Conservation (phyloP, 1,140 invertebrate genomes). For the Calephelis nemesis region DNA sequence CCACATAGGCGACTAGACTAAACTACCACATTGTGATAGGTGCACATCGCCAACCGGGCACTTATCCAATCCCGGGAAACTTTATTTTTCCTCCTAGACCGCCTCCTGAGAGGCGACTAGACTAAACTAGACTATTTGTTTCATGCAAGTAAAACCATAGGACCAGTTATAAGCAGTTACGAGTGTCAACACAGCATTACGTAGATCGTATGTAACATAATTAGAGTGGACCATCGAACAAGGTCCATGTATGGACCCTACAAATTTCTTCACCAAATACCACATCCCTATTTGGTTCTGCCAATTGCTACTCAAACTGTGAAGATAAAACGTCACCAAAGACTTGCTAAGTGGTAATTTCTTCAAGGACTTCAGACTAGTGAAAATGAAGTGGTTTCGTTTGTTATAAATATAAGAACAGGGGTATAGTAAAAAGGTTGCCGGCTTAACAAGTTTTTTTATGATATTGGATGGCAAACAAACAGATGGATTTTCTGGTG, state of each 20-base stretch:
- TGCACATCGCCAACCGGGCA: no score
- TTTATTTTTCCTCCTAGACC: no score
- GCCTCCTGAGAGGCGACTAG: no score
- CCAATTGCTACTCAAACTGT: constrained; percentile 16
- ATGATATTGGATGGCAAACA: no score
- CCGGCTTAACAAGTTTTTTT: no score
- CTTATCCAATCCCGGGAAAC: no score
- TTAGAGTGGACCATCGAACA: constrained; percentile 6
- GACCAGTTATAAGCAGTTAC: not conserved
- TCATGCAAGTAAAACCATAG: no score
- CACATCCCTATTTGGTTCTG: constrained; percentile 14
- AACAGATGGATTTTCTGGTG: no score
- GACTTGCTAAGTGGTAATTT: constrained; percentile 17
- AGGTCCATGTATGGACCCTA: constrained; percentile 2
- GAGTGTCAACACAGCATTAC: constrained; percentile 8
- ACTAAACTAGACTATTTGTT: no score
- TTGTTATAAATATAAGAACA: not conserved
- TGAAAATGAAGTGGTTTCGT: not conserved
- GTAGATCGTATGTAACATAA: constrained; percentile 10
- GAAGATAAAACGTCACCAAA: constrained; percentile 19
- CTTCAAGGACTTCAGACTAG: constrained; percentile 6
- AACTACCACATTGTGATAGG: no score
- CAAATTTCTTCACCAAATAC: constrained; percentile 17
- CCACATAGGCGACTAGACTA: no score
- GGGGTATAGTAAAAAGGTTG: no score